phyloP scores from a whole-genome alignment of 2,797 vertebrate species.

The Semaprochilodus insignis region DNA sequence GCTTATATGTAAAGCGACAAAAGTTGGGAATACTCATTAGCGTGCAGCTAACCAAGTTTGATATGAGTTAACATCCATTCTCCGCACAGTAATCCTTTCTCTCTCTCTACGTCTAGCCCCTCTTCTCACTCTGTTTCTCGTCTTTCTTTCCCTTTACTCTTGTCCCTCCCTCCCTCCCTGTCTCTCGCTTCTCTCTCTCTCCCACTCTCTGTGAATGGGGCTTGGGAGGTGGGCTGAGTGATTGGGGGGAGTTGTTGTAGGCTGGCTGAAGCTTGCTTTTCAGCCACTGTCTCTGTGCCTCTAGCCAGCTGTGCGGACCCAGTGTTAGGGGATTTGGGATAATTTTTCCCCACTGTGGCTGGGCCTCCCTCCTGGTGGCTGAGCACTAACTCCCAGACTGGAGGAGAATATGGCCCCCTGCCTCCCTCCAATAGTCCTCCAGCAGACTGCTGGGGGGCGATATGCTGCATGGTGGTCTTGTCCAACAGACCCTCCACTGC shows the following conservation, averaged over 20 bases:
- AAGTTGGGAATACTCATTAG: not conserved
- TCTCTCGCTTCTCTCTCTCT: constrained; percentile 28
- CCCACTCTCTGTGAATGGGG: constrained; percentile 53
- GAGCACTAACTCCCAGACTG: constrained; percentile 61
- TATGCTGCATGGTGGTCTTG: constrained; percentile 60
- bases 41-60: constrained; percentile 8
- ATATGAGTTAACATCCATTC: constrained; percentile 40
- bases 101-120: constrained; percentile 16
- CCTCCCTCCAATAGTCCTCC: constrained; percentile 54
- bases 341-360: constrained; percentile 59
- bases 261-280: constrained; percentile 59
- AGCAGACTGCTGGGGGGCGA: constrained; percentile 53
- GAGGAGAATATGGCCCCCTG: constrained; percentile 60
- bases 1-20: not conserved
- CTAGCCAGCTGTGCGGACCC: constrained; percentile 65
- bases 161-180: constrained; percentile 20
- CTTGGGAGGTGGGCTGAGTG: constrained; percentile 54
- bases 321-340: constrained; percentile 67
- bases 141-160: constrained; percentile 31
- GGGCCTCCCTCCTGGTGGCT: constrained; percentile 59
- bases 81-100: constrained; percentile 49
- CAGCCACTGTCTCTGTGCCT: constrained; percentile 60
- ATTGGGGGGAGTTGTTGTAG: constrained; percentile 54
- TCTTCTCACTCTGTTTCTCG: constrained; percentile 30
- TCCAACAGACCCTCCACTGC: constrained; percentile 51